phyloP scores from a whole-genome alignment of 2,797 vertebrate species.

The Pseudochirops cupreus region DNA sequence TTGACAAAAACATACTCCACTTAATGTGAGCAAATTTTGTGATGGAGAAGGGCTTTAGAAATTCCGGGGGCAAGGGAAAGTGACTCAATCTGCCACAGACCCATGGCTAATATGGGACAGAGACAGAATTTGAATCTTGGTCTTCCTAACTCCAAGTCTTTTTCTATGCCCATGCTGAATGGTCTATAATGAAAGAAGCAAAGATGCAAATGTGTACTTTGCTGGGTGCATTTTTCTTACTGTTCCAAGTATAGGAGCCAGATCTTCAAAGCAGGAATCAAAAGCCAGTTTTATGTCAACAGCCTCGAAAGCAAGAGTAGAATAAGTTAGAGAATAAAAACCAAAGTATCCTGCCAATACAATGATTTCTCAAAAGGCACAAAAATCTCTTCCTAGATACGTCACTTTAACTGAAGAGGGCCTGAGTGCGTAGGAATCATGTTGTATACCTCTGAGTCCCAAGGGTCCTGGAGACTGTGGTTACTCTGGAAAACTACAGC shows the following conservation, averaged over 20 bases:
- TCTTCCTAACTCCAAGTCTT: background rate
- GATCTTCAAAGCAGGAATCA: background rate
- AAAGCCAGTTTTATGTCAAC: background rate
- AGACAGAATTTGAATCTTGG: background rate
- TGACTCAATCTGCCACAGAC: background rate
- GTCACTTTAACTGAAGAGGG: background rate
- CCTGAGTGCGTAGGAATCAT: background rate
- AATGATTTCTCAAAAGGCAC: background rate
- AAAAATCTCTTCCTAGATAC: background rate
- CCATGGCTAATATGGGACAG: background rate
- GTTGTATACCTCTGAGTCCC: background rate
- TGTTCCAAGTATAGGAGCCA: background rate
- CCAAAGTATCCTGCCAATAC: background rate
- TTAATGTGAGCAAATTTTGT: background rate
- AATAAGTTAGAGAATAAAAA: background rate
- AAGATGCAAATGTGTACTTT: background rate
- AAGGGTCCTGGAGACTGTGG: background rate
- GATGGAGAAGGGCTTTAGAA: background rate
- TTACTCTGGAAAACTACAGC: background rate
- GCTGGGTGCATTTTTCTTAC: background rate
- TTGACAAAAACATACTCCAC: background rate
- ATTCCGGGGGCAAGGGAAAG: background rate
- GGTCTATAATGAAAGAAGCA: background rate
- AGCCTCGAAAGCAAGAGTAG: background rate
- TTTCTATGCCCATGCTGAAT: background rate